Conservation (phyloP, 2,113 vertebrate species). For the Cygnus buccinator region DNA sequence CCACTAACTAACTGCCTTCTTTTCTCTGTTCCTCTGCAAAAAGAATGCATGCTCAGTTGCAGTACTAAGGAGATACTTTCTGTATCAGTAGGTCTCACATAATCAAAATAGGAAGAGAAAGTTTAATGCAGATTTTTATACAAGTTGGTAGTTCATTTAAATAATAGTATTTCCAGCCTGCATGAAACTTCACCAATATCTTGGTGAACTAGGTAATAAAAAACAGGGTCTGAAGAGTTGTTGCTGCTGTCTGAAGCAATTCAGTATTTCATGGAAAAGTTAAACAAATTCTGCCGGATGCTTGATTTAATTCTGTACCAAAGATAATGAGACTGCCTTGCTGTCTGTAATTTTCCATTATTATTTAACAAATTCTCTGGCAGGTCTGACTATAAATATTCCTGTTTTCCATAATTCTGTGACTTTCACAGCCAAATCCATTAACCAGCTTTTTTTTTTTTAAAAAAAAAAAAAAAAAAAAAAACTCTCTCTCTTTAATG, state of each 20-base stretch:
- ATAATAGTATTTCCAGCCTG: neutral
- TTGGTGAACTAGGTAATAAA: neutral
- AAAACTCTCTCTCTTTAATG: neutral
- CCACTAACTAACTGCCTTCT: neutral
- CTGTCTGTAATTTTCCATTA: constrained; percentile 50
- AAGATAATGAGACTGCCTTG: constrained; percentile 39
- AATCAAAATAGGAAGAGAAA: neutral
- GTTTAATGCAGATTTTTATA: neutral
- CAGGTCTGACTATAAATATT: constrained; percentile 29
- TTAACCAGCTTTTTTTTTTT: neutral
- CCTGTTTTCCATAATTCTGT: constrained; percentile 31
- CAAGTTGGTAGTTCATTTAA: neutral
- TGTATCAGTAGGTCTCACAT: neutral
- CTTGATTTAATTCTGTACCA: constrained; percentile 38
- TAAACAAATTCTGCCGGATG: constrained; percentile 46
- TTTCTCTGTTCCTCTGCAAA: neutral
- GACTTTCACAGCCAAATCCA: constrained; percentile 40
- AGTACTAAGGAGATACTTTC: neutral
- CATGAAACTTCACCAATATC: neutral
- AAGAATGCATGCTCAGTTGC: neutral
- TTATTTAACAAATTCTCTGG: constrained; percentile 39
- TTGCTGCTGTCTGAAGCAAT: neutral
- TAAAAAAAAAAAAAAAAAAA: too few species aligned
- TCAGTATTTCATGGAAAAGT: constrained; percentile 41
- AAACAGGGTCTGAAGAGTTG: neutral